Conservation (phyloP, 2,113 vertebrate genomes). For the Rhea pennata region DNA sequence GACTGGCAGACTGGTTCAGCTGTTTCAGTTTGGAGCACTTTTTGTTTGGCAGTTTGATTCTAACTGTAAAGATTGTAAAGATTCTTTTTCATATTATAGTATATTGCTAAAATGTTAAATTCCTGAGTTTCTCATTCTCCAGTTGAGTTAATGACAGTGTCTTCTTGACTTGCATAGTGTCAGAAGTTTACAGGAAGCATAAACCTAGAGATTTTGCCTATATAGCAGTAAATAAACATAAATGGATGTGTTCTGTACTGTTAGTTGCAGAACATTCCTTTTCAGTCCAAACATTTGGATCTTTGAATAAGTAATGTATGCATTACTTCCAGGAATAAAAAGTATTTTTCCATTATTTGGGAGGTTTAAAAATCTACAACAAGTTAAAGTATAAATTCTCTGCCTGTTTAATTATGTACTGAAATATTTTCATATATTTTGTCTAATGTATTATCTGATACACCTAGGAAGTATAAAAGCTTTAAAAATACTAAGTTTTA, state of each 20-base stretch:
- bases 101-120: neutral
- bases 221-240: neutral
- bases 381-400: neutral
- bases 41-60: neutral
- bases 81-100: neutral
- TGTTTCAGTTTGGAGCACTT: neutral
- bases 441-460: neutral
- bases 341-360: constrained; percentile 1
- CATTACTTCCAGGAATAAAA: neutral
- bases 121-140: neutral
- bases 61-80: neutral
- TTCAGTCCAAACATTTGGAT: neutral
- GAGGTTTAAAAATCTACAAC: neutral
- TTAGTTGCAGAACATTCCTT: neutral
- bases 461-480: neutral
- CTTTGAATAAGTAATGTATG: neutral
- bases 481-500: neutral
- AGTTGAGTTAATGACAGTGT: neutral
- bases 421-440: neutral
- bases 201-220: constrained; percentile 16
- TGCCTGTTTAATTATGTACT: neutral
- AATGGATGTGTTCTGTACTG: neutral
- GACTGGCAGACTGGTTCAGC: too few relatives aligned
- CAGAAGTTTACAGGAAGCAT: constrained; percentile 24
- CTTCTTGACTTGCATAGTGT: constrained; percentile 20